Base-by-base conservation (phyloP, 2,797 vertebrate genomes). In the Dallia pectoralis region DNA sequence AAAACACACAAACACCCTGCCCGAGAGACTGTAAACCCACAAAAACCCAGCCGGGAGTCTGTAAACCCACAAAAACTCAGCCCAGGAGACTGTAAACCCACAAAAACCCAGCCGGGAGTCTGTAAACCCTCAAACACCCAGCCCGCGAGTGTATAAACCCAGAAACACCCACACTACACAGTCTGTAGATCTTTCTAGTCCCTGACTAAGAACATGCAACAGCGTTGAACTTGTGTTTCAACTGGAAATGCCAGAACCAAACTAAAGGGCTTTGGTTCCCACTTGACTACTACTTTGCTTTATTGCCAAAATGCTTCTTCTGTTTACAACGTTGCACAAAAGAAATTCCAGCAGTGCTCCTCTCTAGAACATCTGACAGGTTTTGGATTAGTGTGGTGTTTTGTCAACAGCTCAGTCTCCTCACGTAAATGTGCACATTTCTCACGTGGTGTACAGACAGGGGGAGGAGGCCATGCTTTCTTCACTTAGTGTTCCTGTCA, bases 401-500 rank as follows among this genome's bases (percentile, higher is more conserved):
- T 84, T 85, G 86, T 87, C 85, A 90, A 88, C 84, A 90, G 80
- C 77, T 73, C 77, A 81, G 74, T 74, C 82, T 84, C 83, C 84
- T 90, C 85, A 81, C 84, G 83, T 85, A 81, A 86, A 84, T 77
- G 62, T 76, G 69, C 62, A 29, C 67, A 44, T 77, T 70, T 75
- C 78, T 82, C 80, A 59, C 33, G 22, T 49, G 68, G 67, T 47
- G 25, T 59, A 69, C 44, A 16, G 53, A 25, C 32, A 75, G 59
- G 70, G 81, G 77, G 83, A 75, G 63, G 84, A 88, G 86, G 87
- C 84, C 87, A 82, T 85, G 84, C 87, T 59, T 81, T 88, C 81
- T 81, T 86, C 82, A 86, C 85, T 89, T 86, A 86, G 84, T 80
- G 78, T 89, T 78, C 40, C 40, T 9, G 40, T 4, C n/a, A 11